Conservation (phyloP, 92 coral and sea anemone species). For the Epizoanthus fatuus region DNA sequence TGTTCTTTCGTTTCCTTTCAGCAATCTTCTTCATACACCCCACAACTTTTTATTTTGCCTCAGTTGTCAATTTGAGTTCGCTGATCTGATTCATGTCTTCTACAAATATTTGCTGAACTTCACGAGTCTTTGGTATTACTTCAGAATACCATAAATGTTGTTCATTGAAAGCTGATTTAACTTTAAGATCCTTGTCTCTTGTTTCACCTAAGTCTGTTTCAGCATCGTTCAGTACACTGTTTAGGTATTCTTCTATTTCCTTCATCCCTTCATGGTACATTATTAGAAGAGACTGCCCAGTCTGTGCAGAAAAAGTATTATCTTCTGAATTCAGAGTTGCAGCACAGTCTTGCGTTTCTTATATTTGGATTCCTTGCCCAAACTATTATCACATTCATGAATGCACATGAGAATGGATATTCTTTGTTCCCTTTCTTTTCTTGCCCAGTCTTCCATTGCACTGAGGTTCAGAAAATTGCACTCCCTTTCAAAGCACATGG, state of each 20-base stretch:
- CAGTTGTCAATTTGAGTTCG: neutral
- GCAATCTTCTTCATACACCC: neutral
- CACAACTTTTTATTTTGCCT: neutral
- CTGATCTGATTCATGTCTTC: neutral
- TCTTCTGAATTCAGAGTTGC: no score
- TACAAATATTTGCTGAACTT: neutral
- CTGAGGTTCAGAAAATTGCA: neutral
- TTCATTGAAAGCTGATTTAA: neutral
- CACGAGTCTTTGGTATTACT: neutral
- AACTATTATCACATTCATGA: no score
- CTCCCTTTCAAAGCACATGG: neutral
- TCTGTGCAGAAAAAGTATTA: no score
- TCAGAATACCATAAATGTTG: neutral
- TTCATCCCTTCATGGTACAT: neutral
- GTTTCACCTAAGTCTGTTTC: neutral
- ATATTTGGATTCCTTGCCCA: no score
- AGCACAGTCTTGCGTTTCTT: no score
- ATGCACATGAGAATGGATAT: no score
- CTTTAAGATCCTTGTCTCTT: neutral
- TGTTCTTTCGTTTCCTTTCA: neutral
- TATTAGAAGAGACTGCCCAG: neutral
- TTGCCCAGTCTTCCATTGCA: neutral
- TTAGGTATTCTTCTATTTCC: neutral
- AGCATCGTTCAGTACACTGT: neutral
- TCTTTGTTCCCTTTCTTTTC: neutral